Percentiles rank a stretch among this genome's conserved stretches.
These are phyloP conservation scores for Gallinago nigripennis DNA, from an alignment of 2,797 vertebrate genomes.

Conservation along the genomic window DNA sequence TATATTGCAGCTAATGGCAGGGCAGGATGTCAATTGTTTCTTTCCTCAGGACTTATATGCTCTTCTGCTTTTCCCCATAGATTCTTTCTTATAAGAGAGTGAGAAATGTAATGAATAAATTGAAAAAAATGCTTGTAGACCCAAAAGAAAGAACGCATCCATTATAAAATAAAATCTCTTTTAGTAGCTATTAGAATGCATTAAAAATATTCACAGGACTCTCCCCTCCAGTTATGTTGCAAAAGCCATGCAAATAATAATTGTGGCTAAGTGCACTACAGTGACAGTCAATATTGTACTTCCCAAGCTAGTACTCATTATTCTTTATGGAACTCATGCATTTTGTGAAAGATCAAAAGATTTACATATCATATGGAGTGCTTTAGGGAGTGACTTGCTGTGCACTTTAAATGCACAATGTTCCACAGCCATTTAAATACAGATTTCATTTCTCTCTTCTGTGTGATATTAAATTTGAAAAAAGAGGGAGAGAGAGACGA, in stretches of 20 bases:
- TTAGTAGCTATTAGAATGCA: slow-evolving; percentile 70
- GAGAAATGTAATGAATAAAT: slow-evolving; percentile 51
- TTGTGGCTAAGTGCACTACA: slow-evolving; percentile 75
- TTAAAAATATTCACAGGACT: slow-evolving; percentile 75
- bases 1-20: slow-evolving; percentile 37
- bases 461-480: slow-evolving; percentile 70
- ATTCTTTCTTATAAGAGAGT: slow-evolving; percentile 34
- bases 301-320: slow-evolving; percentile 77
- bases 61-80: neutral
- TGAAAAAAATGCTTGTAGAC: slow-evolving; percentile 47
- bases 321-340: slow-evolving; percentile 79
- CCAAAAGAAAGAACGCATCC: slow-evolving; percentile 65
- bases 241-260: slow-evolving; percentile 77
- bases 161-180: slow-evolving; percentile 76
- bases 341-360: slow-evolving; percentile 83
- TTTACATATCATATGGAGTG: slow-evolving; percentile 82
- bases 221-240: slow-evolving; percentile 74
- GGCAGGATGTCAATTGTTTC: slow-evolving; percentile 46
- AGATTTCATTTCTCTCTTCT: slow-evolving; percentile 74
- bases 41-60: neutral
- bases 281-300: slow-evolving; percentile 80
- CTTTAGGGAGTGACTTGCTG: slow-evolving; percentile 82
- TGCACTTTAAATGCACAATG: slow-evolving; percentile 78
- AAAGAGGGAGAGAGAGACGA: slow-evolving; percentile 19
- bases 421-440: slow-evolving; percentile 76